Evolutionary conservation across 2,888 invertebrate species (phyloP), one percentile per base, ranked within the genome.

Genomic region (Anorthoa munda): DNA sequence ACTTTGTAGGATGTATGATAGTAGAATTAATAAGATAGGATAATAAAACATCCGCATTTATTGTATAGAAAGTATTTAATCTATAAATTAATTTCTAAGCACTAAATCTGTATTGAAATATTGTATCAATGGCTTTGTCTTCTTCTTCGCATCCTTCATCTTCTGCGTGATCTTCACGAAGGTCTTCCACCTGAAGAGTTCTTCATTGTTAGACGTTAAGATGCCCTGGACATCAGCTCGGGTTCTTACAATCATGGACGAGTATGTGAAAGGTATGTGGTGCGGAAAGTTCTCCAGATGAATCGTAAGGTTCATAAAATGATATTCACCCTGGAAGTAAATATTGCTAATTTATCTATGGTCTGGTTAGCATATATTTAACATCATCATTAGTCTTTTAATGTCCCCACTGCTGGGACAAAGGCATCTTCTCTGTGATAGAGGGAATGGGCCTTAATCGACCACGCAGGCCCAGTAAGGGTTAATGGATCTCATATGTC

Each of bases 261-360:
- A 82, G 66, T 86, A 87, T 0, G 87, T 87, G 53, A 87, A 87
- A 0, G 87, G 87, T 58, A 87, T 78, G 9, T 79, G 77, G 39
- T 85, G 69, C 0, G 87, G 87, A 11, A 87, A 84, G 48, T 87
- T 85, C 50, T 87, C 86, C 65, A 87, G 64, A 48, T 87, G 84
- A 11, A 87, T 81, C 9, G 78, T 75, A 0, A 87, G 9, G 23
- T 86, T 79, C 55, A 79, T 78, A 21, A 80, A 84, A 51, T 83
- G 82, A 51, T 87, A 85, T 73, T 83, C 72, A 0, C 87, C 87
- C 87, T 87, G 69, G 39, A 83, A 39, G 13, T 31, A 12, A 55
- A 18, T n/a, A 12, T 51, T 2, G 51, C 11, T 51, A 51, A n/a
- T 4, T 51, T 39, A 39, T 39, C 9, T 9, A 9, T 39, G 9